A percentile compares a stretch with the other conserved stretches of the same genome.
Conservation (phyloP, 2,888 invertebrate genomes). For the Tinea pellionella region DNA sequence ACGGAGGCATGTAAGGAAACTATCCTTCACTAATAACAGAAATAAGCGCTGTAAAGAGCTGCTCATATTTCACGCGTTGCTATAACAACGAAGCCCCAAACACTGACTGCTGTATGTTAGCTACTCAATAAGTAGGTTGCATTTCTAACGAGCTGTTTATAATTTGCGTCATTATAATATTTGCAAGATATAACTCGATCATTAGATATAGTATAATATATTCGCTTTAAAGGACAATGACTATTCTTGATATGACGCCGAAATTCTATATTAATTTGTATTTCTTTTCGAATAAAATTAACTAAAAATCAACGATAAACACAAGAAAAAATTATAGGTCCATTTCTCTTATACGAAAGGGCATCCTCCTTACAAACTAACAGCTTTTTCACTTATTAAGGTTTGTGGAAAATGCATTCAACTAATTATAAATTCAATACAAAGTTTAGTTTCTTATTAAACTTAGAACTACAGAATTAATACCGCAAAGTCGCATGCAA, state of each 20-base stretch:
- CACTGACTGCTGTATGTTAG: too few relatives aligned
- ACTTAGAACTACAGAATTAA: neutral
- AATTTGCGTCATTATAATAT: neutral
- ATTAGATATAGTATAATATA: neutral
- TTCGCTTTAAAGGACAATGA: too few relatives aligned
- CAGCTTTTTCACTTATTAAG: too few relatives aligned
- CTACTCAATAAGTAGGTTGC: neutral
- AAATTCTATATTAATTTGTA: too few relatives aligned
- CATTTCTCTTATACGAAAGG: too few relatives aligned
- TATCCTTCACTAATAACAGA: conserved; percentile 52
- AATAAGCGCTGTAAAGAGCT: conserved; percentile 50
- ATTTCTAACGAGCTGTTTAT: neutral
- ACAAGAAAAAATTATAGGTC: too few relatives aligned
- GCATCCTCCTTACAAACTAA: too few relatives aligned
- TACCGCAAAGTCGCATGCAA: neutral
- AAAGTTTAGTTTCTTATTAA: neutral
- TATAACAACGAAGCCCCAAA: conserved; percentile 53
- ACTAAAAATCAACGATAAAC: too few relatives aligned
- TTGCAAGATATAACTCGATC: neutral
- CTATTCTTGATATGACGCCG: too few relatives aligned
- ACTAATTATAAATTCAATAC: too few relatives aligned
- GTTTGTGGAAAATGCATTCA: too few relatives aligned
- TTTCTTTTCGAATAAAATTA: too few relatives aligned
- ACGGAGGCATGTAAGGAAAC: neutral
- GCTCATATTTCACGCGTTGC: conserved; percentile 57